These are phyloP conservation scores for Mandrillus leucophaeus DNA, from an alignment of 2,113 vertebrate species.

Conservation along the genomic window DNA sequence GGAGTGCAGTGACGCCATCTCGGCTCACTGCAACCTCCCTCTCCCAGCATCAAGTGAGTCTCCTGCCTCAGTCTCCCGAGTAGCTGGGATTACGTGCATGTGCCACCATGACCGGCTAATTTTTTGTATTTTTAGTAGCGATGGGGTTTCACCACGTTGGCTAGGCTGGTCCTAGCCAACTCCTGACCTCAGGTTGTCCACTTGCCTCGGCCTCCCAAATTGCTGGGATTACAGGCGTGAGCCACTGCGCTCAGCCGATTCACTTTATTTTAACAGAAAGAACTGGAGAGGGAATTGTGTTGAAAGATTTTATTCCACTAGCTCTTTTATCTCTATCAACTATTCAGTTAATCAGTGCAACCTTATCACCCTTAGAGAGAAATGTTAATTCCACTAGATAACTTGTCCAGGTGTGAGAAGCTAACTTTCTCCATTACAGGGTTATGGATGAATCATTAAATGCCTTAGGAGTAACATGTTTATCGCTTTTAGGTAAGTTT, in stretches of 20 bases:
- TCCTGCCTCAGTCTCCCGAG: too few species aligned
- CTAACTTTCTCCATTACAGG: slow-evolving; percentile 11
- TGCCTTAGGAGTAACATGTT: slow-evolving; percentile 42
- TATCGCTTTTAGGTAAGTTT: slow-evolving; percentile 42
- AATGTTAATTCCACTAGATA: slow-evolving; percentile 1
- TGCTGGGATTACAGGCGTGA: too few species aligned
- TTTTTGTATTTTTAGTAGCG: too few species aligned
- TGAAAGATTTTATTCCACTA: slow-evolving; percentile 6
- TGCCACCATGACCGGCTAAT: too few species aligned
- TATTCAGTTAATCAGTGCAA: slow-evolving; percentile 19
- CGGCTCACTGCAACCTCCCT: too few species aligned
- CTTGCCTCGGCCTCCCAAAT: too few species aligned
- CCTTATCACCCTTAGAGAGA: neutral
- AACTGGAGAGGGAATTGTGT: slow-evolving; percentile 31
- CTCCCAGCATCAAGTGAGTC: too few species aligned
- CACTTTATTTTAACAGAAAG: slow-evolving; percentile 39
- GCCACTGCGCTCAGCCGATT: neutral
- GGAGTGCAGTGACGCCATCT: too few species aligned
- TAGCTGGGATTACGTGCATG: too few species aligned
- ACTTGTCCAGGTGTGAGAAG: slow-evolving; percentile 1
- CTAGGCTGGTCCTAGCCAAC: too few species aligned
- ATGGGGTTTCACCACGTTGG: too few species aligned
- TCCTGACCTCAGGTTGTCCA: too few species aligned
- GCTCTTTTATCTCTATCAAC: slow-evolving; percentile 24
- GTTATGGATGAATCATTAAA: neutral